Percentiles rank a stretch among this genome's conserved stretches.
phyloP scores from a whole-genome alignment of 2,888 invertebrate species.

The Ptychoptera contaminata region DNA sequence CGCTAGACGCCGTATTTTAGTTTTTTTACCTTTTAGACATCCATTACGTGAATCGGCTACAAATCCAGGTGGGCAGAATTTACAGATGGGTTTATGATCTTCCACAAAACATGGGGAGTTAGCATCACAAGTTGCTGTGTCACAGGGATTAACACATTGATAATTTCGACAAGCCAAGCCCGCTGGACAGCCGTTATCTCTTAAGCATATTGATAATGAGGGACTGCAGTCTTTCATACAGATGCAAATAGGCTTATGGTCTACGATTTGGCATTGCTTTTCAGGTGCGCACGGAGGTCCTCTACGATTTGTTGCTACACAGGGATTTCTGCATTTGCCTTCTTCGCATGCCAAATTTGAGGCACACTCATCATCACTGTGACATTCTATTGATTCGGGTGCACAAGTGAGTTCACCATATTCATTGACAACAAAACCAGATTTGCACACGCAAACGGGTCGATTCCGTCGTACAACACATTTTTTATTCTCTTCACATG shows the following conservation, averaged over 20 bases:
- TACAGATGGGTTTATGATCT: conserved; percentile 89
- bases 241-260: conserved; percentile 74
- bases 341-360: conserved; percentile 72
- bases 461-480: conserved; percentile 76
- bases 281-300: conserved; percentile 58
- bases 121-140: conserved; percentile 66
- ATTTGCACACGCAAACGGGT: conserved; percentile 77
- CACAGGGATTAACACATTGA: conserved; percentile 82
- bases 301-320: conserved; percentile 41
- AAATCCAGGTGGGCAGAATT: conserved; percentile 89
- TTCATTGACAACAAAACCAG: conserved; percentile 77
- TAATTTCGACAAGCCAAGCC: conserved; percentile 76
- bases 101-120: conserved; percentile 83
- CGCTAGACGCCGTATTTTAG: not conserved
- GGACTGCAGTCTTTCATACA: conserved; percentile 79
- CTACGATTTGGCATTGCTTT: conserved; percentile 75
- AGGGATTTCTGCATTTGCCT: conserved; percentile 75
- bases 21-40: conserved; percentile 72
- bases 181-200: conserved; percentile 76
- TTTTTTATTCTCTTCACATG: conserved; percentile 67
- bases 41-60: conserved; percentile 82
- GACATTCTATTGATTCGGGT: conserved; percentile 65
- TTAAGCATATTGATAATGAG: conserved; percentile 70
- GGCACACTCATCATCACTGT: conserved; percentile 66
- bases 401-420: conserved; percentile 76